phyloP scores from a whole-genome alignment of 2,113 vertebrate species.

The Microtus oregoni region DNA sequence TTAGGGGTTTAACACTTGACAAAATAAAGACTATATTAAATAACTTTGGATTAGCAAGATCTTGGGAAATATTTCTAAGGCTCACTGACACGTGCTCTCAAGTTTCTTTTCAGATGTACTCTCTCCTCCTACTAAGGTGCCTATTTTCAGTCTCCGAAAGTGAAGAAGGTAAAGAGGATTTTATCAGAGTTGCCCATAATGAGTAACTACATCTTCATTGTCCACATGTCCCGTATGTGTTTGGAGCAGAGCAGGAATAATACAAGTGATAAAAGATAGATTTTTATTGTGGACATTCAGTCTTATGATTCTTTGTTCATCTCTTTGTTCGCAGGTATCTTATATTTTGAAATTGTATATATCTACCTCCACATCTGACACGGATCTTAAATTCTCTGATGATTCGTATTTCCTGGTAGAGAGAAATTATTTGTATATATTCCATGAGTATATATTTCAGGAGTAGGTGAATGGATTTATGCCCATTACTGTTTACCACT shows the following conservation, averaged over 20 bases:
- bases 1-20: background rate
- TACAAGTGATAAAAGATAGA: background rate
- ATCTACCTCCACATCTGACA: background rate
- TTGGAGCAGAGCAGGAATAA: conserved; percentile 3
- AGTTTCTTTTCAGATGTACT: background rate
- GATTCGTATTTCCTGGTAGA: background rate
- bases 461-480: conserved; percentile 13
- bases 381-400: background rate
- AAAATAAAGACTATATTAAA: background rate
- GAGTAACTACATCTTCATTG: background rate
- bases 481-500: background rate
- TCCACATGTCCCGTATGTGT: background rate
- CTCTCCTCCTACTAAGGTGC: background rate
- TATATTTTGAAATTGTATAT: conserved; percentile 15
- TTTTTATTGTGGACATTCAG: background rate
- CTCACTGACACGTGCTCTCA: background rate
- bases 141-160: conserved; percentile 41
- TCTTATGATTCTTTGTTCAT: background rate
- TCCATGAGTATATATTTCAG: background rate
- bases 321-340: background rate
- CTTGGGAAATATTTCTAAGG: background rate
- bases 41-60: background rate
- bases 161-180: background rate
- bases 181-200: background rate
- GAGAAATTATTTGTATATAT: conserved; percentile 18